A percentile compares a stretch with the other conserved stretches of the same genome.
These are phyloP conservation scores for Dufourea novaeangliae DNA, from an alignment of 1,140 invertebrate genomes.

Conservation along the genomic window DNA sequence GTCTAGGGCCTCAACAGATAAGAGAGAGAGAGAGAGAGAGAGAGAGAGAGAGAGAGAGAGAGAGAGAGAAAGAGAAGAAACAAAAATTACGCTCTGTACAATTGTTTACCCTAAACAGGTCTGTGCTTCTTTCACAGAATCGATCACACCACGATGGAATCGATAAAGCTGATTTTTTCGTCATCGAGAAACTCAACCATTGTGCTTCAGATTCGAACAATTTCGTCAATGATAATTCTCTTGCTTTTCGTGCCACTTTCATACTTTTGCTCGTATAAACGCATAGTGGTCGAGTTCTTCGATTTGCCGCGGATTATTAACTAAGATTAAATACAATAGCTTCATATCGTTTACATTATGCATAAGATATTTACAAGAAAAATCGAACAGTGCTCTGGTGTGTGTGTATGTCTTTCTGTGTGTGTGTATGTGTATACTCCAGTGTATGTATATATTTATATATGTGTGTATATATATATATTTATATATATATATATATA, in stretches of 20 bases:
- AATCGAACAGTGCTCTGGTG: slow-evolving; percentile 45
- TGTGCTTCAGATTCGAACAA: background rate
- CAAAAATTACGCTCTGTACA: slow-evolving; percentile 3
- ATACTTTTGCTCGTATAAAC: no score
- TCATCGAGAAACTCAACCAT: background rate
- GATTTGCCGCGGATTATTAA: background rate
- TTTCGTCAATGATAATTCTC: no score
- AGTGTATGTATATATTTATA: slow-evolving; percentile 6
- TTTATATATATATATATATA: slow-evolving; percentile 19
- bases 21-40: background rate
- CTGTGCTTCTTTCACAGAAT: background rate
- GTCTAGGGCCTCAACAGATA: background rate
- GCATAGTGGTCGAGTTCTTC: background rate
- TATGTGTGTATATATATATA: slow-evolving; percentile 10
- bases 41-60: background rate
- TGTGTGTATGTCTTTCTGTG: slow-evolving; percentile 47
- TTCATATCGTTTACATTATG: slow-evolving; percentile 68
- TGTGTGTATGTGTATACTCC: slow-evolving; percentile 14
- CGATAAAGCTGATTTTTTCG: background rate
- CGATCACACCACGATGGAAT: slow-evolving; percentile 12
- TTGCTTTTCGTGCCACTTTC: no score
- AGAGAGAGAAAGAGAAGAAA: background rate
- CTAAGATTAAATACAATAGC: slow-evolving; percentile 66
- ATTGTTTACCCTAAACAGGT: slow-evolving; percentile 18
- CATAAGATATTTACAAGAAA: slow-evolving; percentile 70